These are phyloP conservation scores for Spinus pinus DNA, from an alignment of 2,797 vertebrate genomes.

Conservation along the genomic window DNA sequence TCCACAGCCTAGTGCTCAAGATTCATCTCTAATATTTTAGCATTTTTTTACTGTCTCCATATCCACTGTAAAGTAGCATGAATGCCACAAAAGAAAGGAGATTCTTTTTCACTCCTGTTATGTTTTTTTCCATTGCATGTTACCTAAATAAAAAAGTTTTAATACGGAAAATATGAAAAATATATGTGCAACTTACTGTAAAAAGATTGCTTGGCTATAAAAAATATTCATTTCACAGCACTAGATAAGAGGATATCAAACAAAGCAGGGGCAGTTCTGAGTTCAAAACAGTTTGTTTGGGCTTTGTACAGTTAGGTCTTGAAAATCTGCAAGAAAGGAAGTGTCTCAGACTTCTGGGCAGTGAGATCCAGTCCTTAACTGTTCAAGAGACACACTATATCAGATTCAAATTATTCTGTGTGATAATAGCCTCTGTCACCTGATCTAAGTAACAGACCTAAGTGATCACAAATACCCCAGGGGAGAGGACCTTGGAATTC, in stretches of 20 bases:
- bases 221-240: not conserved
- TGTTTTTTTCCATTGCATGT: not conserved
- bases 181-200: not conserved
- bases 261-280: not conserved
- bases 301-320: not conserved
- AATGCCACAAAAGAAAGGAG: not conserved
- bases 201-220: not conserved
- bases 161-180: not conserved
- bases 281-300: not conserved
- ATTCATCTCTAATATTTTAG: not conserved
- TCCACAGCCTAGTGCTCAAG: not conserved
- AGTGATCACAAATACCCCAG: not conserved
- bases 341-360: not conserved
- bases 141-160: not conserved
- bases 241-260: not conserved
- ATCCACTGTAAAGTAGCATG: not conserved
- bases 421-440: not conserved
- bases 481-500: not conserved
- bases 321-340: not conserved
- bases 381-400: not conserved
- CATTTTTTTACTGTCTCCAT: not conserved
- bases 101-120: not conserved
- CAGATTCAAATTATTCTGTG: not conserved
- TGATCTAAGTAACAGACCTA: not conserved
- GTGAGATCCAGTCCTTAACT: not conserved